Conservation (phyloP, 2,888 invertebrate genomes). For the Syrista parreyssii region DNA sequence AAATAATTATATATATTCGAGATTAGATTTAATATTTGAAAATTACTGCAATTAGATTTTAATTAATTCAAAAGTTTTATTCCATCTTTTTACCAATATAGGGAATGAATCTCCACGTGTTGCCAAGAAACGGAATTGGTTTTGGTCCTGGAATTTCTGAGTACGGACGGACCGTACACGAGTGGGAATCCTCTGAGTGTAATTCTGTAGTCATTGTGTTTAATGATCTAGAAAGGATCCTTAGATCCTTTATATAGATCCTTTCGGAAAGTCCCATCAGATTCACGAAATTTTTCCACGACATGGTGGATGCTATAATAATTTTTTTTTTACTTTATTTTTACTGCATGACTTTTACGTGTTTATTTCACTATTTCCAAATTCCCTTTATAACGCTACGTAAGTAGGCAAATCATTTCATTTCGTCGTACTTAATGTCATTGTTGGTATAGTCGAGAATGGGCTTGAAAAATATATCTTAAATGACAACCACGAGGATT, state of each 20-base stretch:
- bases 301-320: not conserved
- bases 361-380: not conserved
- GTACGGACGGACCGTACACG: constrained; percentile 66
- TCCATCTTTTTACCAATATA: constrained; percentile 69
- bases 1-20: not conserved
- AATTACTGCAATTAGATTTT: not conserved
- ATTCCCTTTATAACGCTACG: not conserved
- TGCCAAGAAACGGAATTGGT: constrained; percentile 79
- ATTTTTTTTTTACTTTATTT: not conserved
- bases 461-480: not conserved
- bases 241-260: not conserved
- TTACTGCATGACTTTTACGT: not conserved
- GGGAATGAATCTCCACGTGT: constrained; percentile 84
- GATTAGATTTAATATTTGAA: not conserved
- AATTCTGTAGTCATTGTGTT: not conserved
- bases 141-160: constrained; percentile 80
- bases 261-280: not conserved
- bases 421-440: too few species aligned
- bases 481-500: not conserved
- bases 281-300: not conserved
- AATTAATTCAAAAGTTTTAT: not conserved
- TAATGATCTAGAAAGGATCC: not conserved
- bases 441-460: not conserved
- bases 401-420: too few species aligned
- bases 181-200: not conserved